These are phyloP conservation scores for Taphrorychus bicolor DNA, from an alignment of 2,888 invertebrate genomes.

Conservation along the genomic window DNA sequence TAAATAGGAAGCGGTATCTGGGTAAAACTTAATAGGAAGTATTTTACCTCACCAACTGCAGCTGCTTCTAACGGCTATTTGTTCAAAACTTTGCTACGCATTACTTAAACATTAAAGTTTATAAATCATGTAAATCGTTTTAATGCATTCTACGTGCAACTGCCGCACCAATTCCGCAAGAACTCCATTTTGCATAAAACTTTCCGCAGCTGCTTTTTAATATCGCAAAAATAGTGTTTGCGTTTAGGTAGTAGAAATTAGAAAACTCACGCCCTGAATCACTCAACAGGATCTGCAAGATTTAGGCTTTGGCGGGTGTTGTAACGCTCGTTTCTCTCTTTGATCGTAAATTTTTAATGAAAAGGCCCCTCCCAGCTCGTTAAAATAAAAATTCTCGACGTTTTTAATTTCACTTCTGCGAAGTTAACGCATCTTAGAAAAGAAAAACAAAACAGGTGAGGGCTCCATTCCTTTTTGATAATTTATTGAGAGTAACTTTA, in stretches of 20 bases:
- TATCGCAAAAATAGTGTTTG: not conserved
- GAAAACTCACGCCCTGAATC: not conserved
- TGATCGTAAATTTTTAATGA: not conserved
- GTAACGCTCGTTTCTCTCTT: not conserved
- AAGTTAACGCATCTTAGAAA: not conserved
- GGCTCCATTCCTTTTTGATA: not conserved
- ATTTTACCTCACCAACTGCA: constrained; percentile 11
- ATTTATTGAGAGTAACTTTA: not conserved
- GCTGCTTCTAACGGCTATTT: constrained; percentile 22
- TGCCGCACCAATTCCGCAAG: not conserved
- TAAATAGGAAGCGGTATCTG: not conserved
- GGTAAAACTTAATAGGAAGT: constrained; percentile 12
- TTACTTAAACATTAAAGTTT: constrained; percentile 29
- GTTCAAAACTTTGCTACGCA: constrained; percentile 22
- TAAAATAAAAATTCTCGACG: constrained; percentile 9
- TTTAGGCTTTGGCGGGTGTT: too few species aligned
- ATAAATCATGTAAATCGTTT: constrained; percentile 32
- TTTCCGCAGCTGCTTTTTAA: not conserved
- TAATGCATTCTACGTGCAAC: constrained; percentile 23
- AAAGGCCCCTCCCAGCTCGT: not conserved
- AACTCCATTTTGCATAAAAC: not conserved
- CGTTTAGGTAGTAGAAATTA: too few species aligned
- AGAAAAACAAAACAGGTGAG: too few species aligned
- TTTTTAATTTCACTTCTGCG: constrained; percentile 1
- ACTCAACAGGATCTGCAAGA: not conserved